Percentiles rank a stretch among this genome's conserved stretches.
Conservation (phyloP, 2,113 vertebrate species). For the Takifugu flavidus region DNA sequence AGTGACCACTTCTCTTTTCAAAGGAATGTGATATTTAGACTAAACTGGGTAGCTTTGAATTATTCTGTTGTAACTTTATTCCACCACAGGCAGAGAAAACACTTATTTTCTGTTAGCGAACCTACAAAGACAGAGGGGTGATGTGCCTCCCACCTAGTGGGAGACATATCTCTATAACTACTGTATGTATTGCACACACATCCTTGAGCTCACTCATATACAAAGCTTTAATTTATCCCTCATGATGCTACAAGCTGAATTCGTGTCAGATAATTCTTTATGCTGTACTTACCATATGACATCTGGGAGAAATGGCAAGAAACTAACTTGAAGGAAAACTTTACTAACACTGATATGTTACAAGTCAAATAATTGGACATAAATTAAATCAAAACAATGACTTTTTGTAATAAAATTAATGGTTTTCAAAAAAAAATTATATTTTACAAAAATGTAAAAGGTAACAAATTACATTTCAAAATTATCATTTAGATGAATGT, state of each 20-base stretch:
- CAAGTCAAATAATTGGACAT: background rate
- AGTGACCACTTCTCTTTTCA: slow-evolving; percentile 34
- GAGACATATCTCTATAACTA: slow-evolving; percentile 9
- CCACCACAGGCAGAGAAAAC: slow-evolving; percentile 15
- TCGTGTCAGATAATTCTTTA: slow-evolving; percentile 26
- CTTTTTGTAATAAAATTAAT: too few species aligned
- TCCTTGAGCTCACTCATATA: slow-evolving; percentile 31
- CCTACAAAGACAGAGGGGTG: background rate
- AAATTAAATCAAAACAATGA: too few species aligned
- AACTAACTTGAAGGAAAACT: background rate
- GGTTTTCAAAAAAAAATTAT: too few species aligned
- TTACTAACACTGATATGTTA: background rate
- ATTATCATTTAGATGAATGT: too few species aligned
- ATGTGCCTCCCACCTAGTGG: slow-evolving; percentile 17
- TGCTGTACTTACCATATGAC: slow-evolving; percentile 46
- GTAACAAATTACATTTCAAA: too few species aligned
- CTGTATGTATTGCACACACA: slow-evolving; percentile 18
- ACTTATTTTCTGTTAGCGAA: slow-evolving; percentile 7
- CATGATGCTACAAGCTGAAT: slow-evolving; percentile 5
- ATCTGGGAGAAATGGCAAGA: slow-evolving; percentile 8
- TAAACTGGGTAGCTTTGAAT: slow-evolving; percentile 45
- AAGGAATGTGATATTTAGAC: slow-evolving; percentile 60
- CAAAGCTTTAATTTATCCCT: slow-evolving; percentile 36
- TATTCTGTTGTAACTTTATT: slow-evolving; percentile 52
- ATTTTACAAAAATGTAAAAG: too few species aligned